phyloP scores from a whole-genome alignment of 2,888 invertebrate genomes.

The Synanthedon tipuliformis region DNA sequence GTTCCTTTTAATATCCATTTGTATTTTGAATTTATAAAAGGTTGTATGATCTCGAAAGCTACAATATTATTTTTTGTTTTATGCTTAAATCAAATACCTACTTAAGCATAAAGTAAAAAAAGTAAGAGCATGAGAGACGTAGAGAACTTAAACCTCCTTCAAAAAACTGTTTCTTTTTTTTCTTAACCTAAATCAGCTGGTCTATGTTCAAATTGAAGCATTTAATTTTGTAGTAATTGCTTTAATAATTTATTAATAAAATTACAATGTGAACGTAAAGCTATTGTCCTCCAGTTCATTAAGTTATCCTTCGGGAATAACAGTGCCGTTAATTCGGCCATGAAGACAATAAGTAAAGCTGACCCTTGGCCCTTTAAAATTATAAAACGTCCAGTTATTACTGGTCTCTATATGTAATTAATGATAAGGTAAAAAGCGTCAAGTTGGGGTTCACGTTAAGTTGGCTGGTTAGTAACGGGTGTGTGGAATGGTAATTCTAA shows the following conservation, averaged over 20 bases:
- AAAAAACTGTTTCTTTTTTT: too few species aligned
- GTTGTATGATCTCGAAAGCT: too few species aligned
- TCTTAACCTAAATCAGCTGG: too few species aligned
- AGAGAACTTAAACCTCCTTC: too few species aligned
- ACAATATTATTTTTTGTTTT: too few species aligned
- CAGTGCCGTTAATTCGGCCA: slow-evolving; percentile 22
- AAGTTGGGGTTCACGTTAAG: neutral
- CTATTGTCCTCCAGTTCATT: slow-evolving; percentile 21
- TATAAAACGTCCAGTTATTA: slow-evolving; percentile 13
- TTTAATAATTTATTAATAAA: slow-evolving; percentile 12
- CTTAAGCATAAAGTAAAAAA: too few species aligned
- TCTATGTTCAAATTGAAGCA: too few species aligned
- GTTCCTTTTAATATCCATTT: too few species aligned
- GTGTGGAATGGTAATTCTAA: slow-evolving; percentile 37
- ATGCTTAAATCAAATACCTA: neutral
- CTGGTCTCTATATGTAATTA: slow-evolving; percentile 5
- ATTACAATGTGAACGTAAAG: slow-evolving; percentile 17
- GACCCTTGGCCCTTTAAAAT: slow-evolving; percentile 27
- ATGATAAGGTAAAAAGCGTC: neutral
- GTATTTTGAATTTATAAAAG: too few species aligned
- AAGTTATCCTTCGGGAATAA: slow-evolving; percentile 19
- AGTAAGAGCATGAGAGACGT: too few species aligned
- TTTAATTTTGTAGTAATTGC: neutral
- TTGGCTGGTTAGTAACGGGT: slow-evolving; percentile 10
- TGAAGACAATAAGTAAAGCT: slow-evolving; percentile 30